These are phyloP conservation scores for Bombyx mandarina DNA, from an alignment of 1,140 invertebrate species.

Conservation along the genomic window DNA sequence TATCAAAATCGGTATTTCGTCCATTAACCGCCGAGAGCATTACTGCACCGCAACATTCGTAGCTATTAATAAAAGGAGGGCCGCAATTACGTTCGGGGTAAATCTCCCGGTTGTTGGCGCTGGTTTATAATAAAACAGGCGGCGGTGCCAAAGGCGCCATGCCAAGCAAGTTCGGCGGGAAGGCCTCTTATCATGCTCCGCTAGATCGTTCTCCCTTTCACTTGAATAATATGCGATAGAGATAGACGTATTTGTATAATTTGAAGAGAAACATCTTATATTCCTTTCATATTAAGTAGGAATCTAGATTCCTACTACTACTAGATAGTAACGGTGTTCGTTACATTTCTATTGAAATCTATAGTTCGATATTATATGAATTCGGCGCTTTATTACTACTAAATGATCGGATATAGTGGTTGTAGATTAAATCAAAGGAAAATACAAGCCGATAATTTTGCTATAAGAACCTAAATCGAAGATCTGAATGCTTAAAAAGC, in stretches of 20 bases:
- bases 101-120: conserved; percentile 32
- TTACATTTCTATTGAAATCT: too few relatives aligned
- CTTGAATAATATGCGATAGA: too few relatives aligned
- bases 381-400: too few relatives aligned
- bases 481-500: too few relatives aligned
- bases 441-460: too few relatives aligned
- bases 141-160: conserved; percentile 25
- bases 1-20: conserved; percentile 24
- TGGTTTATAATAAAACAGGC: conserved; percentile 28
- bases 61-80: conserved; percentile 28
- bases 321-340: too few relatives aligned
- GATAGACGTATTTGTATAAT: neutral
- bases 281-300: too few relatives aligned
- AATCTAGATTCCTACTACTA: too few relatives aligned
- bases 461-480: too few relatives aligned
- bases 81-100: conserved; percentile 31
- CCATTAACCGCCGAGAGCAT: conserved; percentile 29
- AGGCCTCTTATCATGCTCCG: neutral
- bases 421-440: too few relatives aligned
- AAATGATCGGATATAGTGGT: too few relatives aligned
- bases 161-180: conserved; percentile 29
- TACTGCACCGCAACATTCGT: conserved; percentile 26
- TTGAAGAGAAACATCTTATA: neutral
- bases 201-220: conserved; percentile 3
- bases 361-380: too few relatives aligned